Evolutionary conservation across 2,113 vertebrate species (phyloP).

Genomic region (Crypturellus undulatus): DNA sequence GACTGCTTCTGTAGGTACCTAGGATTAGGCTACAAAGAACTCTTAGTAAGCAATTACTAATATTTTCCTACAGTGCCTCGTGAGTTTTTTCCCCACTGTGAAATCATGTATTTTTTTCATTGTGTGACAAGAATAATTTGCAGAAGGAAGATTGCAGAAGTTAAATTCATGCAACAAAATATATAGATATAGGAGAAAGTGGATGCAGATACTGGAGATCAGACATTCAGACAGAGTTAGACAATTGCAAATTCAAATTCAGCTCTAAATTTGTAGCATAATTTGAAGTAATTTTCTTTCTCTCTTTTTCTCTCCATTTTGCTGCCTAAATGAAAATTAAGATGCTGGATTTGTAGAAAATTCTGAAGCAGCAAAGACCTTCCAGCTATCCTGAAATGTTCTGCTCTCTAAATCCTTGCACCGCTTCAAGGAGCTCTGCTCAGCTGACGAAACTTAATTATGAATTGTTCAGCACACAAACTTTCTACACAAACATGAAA

Average conservation of each 20-base stretch:
- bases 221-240: background rate
- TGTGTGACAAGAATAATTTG: constrained; percentile 11
- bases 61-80: background rate
- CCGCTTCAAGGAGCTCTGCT: constrained; percentile 28
- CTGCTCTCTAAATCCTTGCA: constrained; percentile 32
- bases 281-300: constrained; percentile 39
- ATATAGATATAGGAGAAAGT: background rate
- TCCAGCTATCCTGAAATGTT: constrained; percentile 29
- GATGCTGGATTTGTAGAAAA: constrained; percentile 54
- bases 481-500: background rate
- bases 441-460: background rate
- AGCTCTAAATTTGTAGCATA: constrained; percentile 25
- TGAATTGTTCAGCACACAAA: constrained; percentile 4
- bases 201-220: background rate
- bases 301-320: constrained; percentile 38
- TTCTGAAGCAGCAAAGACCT: constrained; percentile 40
- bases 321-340: constrained; percentile 53
- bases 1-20: background rate
- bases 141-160: background rate
- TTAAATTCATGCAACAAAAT: background rate
- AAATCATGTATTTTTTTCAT: background rate
- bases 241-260: background rate
- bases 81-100: background rate
- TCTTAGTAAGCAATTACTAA: background rate
- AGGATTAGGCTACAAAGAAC: background rate